phyloP scores from a whole-genome alignment of 2,797 vertebrate genomes.

The Micropoecilia bifurca region DNA sequence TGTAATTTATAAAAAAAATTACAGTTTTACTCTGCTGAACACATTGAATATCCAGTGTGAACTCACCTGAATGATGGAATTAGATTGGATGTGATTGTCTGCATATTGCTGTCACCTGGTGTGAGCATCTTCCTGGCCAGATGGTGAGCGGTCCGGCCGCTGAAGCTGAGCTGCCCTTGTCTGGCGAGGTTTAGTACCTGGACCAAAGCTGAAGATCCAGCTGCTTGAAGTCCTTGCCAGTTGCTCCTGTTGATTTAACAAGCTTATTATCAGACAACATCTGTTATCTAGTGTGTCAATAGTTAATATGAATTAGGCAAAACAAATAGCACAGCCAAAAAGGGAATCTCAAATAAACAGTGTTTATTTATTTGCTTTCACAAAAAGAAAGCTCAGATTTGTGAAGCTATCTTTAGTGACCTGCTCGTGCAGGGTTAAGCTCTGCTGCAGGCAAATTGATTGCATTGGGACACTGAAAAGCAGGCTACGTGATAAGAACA shows the following conservation, averaged over 20 bases:
- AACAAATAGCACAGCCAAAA: neutral
- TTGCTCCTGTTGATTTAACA: constrained; percentile 15
- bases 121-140: constrained; percentile 66
- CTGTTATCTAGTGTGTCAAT: constrained; percentile 4
- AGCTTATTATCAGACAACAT: constrained; percentile 1
- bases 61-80: constrained; percentile 52
- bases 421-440: constrained; percentile 44
- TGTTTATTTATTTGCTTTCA: neutral
- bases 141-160: constrained; percentile 65
- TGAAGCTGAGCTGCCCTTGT: constrained; percentile 59
- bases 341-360: neutral
- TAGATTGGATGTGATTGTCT: constrained; percentile 62
- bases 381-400: neutral
- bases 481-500: constrained; percentile 49
- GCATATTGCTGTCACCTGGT: constrained; percentile 66
- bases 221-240: constrained; percentile 16
- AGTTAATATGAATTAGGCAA: neutral
- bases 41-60: constrained; percentile 16
- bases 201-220: constrained; percentile 46
- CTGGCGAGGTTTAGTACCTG: constrained; percentile 55
- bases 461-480: constrained; percentile 37
- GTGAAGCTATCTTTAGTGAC: constrained; percentile 12
- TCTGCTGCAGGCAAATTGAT: constrained; percentile 46
- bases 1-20: neutral
- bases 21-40: neutral